Evolutionary conservation across 2,113 vertebrate species (phyloP).

Genomic region (Ceyx melanurus): DNA sequence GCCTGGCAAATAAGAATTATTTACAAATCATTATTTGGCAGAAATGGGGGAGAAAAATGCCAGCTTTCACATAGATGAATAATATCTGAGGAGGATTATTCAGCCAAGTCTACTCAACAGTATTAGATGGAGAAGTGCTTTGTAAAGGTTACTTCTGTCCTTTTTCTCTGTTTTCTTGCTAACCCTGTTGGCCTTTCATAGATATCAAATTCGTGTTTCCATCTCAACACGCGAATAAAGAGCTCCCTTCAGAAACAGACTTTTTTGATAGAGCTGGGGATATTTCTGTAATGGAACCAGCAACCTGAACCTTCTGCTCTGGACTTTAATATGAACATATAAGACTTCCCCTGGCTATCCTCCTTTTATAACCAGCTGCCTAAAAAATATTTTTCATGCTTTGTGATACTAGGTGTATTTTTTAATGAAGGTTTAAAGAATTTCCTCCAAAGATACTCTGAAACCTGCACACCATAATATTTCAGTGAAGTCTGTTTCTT

Average conservation of each 20-base stretch:
- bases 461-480: slow-evolving; percentile 23
- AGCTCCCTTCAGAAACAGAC: slow-evolving; percentile 47
- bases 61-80: background rate
- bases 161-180: slow-evolving; percentile 52
- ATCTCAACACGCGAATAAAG: slow-evolving; percentile 41
- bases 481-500: slow-evolving; percentile 41
- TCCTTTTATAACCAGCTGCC: slow-evolving; percentile 29
- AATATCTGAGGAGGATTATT: slow-evolving; percentile 30
- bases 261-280: slow-evolving; percentile 10
- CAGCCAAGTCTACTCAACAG: slow-evolving; percentile 28
- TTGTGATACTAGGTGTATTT: background rate
- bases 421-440: slow-evolving; percentile 55
- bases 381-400: slow-evolving; percentile 31
- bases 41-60: background rate
- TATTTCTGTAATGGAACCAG: slow-evolving; percentile 51
- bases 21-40: background rate
- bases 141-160: slow-evolving; percentile 46
- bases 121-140: slow-evolving; percentile 26
- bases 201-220: slow-evolving; percentile 50
- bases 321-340: slow-evolving; percentile 56
- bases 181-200: slow-evolving; percentile 58
- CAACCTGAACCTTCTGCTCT: slow-evolving; percentile 48
- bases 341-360: slow-evolving; percentile 31
- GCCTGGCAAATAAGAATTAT: background rate
- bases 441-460: slow-evolving; percentile 39